A percentile compares a stretch with the other conserved stretches of the same genome.
Conservation (phyloP, 1,140 invertebrate genomes). For the Lordiphosa clarofinis region DNA sequence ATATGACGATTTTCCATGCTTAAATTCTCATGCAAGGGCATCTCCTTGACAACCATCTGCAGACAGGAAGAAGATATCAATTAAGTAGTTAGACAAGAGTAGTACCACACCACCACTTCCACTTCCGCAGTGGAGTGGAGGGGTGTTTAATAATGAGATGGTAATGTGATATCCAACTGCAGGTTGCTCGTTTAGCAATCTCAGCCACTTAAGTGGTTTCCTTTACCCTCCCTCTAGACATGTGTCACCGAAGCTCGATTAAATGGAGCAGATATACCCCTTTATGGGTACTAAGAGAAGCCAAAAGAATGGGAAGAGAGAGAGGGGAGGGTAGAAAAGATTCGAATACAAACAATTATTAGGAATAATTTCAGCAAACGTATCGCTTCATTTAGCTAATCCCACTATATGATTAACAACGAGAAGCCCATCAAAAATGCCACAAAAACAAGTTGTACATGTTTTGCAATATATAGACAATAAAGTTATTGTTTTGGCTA, state of each 20-base stretch:
- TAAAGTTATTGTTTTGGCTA: conserved; percentile 3
- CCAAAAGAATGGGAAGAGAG: conserved; percentile 21
- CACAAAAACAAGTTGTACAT: conserved; percentile 4
- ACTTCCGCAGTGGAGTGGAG: conserved; percentile 31
- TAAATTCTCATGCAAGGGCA: conserved; percentile 62
- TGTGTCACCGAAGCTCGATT: conserved; percentile 20
- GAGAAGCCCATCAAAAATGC: neutral
- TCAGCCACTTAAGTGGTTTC: conserved; percentile 66
- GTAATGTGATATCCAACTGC: conserved; percentile 60
- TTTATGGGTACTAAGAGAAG: conserved; percentile 27
- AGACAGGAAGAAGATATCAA: conserved; percentile 24
- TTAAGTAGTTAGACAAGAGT: conserved; percentile 17
- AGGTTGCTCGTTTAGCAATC: conserved; percentile 49
- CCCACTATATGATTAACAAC: conserved; percentile 2
- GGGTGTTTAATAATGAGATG: conserved; percentile 6
- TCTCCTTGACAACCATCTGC: conserved; percentile 64
- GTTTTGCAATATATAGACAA: neutral
- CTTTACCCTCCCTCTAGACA: conserved; percentile 20
- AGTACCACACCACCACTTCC: conserved; percentile 34
- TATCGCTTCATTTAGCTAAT: neutral
- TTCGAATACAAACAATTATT: conserved; percentile 17
- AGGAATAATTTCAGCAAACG: neutral
- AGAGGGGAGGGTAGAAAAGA: conserved; percentile 2
- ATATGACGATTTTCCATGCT: conserved; percentile 54
- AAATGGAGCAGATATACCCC: conserved; percentile 27